Conservation (phyloP, 1,140 invertebrate genomes). For the Araneus ventricosus region DNA sequence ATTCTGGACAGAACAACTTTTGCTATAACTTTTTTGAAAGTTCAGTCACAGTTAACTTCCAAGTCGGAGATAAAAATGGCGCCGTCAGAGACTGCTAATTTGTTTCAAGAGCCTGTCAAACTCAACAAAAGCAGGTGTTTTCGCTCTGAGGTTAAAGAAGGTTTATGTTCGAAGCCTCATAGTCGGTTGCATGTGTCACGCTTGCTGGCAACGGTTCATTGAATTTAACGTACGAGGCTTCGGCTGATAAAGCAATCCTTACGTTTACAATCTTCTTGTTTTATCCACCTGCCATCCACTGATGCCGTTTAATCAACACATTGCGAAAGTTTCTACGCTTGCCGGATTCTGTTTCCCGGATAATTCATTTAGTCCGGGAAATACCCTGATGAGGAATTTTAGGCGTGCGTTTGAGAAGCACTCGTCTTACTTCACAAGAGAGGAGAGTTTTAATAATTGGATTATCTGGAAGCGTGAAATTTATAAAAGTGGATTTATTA, state of each 20-base stretch:
- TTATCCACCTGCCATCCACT: neutral
- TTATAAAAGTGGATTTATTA: conserved; percentile 24
- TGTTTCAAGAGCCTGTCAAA: neutral
- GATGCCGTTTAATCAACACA: neutral
- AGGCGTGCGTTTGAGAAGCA: neutral
- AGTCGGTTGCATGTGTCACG: neutral
- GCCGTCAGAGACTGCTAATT: neutral
- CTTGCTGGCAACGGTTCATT: neutral
- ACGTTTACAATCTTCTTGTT: neutral
- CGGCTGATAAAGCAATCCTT: neutral
- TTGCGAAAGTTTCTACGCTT: neutral
- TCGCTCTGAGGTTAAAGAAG: neutral
- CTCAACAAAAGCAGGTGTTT: neutral
- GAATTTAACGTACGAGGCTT: neutral
- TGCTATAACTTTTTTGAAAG: neutral
- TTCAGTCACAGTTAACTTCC: neutral
- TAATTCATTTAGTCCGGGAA: neutral
- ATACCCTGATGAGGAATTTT: neutral
- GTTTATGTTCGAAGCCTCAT: neutral
- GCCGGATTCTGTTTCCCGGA: neutral
- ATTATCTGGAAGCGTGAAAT: neutral
- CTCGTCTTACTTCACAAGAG: neutral
- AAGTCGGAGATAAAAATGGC: neutral
- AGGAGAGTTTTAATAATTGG: neutral
- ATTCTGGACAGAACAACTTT: neutral